Base-by-base conservation (phyloP, 2,888 invertebrate genomes). In the Reticulitermes lucifugus region DNA sequence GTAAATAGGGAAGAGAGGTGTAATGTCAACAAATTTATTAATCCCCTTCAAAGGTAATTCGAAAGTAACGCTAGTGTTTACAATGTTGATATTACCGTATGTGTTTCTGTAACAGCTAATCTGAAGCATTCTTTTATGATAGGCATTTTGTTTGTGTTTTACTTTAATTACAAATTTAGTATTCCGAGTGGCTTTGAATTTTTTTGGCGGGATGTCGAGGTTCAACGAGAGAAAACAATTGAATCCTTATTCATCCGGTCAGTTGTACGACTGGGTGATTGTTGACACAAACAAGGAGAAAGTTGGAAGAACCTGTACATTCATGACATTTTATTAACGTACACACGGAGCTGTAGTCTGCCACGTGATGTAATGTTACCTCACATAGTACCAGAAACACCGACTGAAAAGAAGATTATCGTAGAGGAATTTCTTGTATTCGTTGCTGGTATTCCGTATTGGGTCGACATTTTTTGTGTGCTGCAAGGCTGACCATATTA, bases 221-320 rank as follows among this genome's bases (percentile, higher is more conserved):
- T 79, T 79, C 79, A 6, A 12, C 6, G 73, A 35, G 35, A 80
- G 35, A 80, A 80, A n/a, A 80, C 80, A 80, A 80, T 80, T 80
- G 80, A 80, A 59, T 59, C 21, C 59, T 41, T 55, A 60, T 60
- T 21, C 35, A 12, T 35, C 60, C 60, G 80, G 59, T 55, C 80
- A 80, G 35, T 51, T 80, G 55, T 60, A 46, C 29, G 60, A 80
- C 59, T 80, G 80, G 60, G 60, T 80, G 80, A 41, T 22, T 80
- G 21, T 59, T 60, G 59, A 60, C 60, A 80, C 21, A 21, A 60
- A 60, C 80, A 29, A 55, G 60, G 80, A 80, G 80, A 80, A 80
- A 80, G 80, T 80, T 60, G 60, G 60, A 59, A 73, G 73, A 73
- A 21, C 2, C 73, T 73, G 35, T 41, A 73, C 41, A 73, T 73